Evolutionary conservation across 2,113 vertebrate species (phyloP).

Genomic region (Alligator sinensis): DNA sequence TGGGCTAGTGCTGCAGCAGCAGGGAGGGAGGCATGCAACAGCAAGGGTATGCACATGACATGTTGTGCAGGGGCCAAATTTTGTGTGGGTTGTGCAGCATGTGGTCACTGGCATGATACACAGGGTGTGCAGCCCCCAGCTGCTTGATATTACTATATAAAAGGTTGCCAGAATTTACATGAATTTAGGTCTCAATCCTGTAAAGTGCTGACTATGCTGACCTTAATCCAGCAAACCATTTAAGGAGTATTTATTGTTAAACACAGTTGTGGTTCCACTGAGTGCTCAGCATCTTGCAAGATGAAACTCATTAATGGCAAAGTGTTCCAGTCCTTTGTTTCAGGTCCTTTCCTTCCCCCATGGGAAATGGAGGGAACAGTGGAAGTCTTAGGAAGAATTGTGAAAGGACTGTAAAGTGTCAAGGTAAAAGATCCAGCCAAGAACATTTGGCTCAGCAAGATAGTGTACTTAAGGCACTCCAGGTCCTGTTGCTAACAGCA

Average conservation of each 20-base stretch:
- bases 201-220: not conserved
- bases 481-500: no score
- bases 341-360: not conserved
- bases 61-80: no score
- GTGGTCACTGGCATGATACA: no score
- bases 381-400: accelerated
- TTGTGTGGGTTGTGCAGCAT: no score
- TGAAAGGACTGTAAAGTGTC: not conserved
- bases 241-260: not conserved
- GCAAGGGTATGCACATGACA: no score
- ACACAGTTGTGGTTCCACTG: not conserved
- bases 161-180: not conserved
- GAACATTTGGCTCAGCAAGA: no score
- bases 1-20: no score
- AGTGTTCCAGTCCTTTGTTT: not conserved
- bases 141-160: not conserved
- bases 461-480: no score
- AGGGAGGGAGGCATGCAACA: no score
- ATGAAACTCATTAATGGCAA: not conserved
- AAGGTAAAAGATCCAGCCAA: no score
- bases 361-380: not conserved
- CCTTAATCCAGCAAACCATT: constrained; percentile 2
- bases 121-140: no score
- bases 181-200: not conserved
- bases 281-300: not conserved